phyloP scores from a whole-genome alignment of 2,888 invertebrate species.

The Chaitophorus viminalis region DNA sequence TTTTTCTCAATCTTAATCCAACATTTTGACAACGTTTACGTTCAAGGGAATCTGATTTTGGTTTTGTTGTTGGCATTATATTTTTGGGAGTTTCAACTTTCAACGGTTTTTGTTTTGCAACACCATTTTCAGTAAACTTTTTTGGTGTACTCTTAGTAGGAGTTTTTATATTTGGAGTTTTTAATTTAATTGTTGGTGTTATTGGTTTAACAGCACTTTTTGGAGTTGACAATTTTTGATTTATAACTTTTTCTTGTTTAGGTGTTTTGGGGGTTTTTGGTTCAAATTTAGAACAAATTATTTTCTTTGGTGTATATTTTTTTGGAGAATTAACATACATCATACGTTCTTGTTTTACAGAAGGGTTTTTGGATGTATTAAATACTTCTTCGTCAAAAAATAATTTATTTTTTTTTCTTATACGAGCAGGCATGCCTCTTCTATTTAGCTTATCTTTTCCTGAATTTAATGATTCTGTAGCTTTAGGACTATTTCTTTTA shows the following conservation, averaged over 20 bases:
- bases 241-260: constrained; percentile 54
- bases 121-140: constrained; percentile 54
- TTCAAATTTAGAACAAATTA: constrained; percentile 55
- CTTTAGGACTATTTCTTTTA: constrained; percentile 49
- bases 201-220: constrained; percentile 50
- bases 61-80: constrained; percentile 27
- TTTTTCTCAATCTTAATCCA: constrained; percentile 87
- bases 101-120: constrained; percentile 36
- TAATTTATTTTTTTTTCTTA: constrained; percentile 86
- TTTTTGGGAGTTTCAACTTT: constrained; percentile 54
- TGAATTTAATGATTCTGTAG: constrained; percentile 28
- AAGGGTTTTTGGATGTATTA: constrained; percentile 62
- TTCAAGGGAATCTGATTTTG: constrained; percentile 72
- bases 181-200: constrained; percentile 56
- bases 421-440: constrained; percentile 76
- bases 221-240: constrained; percentile 46
- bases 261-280: constrained; percentile 63
- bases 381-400: constrained; percentile 91
- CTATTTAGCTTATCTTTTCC: constrained; percentile 62
- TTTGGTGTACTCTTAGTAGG: constrained; percentile 43
- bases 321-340: constrained; percentile 61
- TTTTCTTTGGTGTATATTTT: constrained; percentile 56
- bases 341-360: constrained; percentile 62
- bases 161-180: constrained; percentile 41
- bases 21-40: constrained; percentile 89